Percentiles rank a stretch among this genome's conserved stretches.
These are phyloP conservation scores for Spondyliosoma cantharus DNA, from an alignment of 2,797 vertebrate species.

Conservation along the genomic window DNA sequence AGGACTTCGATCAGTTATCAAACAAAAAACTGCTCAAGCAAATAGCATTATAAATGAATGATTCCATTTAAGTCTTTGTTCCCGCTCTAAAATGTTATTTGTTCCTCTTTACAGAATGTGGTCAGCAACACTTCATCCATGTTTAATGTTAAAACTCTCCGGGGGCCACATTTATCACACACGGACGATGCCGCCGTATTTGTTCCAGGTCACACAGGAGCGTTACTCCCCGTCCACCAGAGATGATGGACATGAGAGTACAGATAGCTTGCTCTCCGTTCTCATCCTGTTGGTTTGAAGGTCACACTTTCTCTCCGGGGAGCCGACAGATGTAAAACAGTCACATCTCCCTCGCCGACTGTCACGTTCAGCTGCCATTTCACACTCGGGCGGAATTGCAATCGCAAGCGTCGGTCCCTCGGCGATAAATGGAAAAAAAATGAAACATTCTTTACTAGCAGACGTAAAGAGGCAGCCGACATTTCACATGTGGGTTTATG, in stretches of 20 bases:
- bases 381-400: constrained; percentile 38
- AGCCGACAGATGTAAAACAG: constrained; percentile 46
- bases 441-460: constrained; percentile 35
- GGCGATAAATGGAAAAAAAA: constrained; percentile 34
- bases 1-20: constrained; percentile 15
- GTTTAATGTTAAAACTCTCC: constrained; percentile 30
- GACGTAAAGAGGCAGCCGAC: constrained; percentile 20
- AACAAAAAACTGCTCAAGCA: background rate
- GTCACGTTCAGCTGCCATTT: constrained; percentile 59
- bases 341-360: constrained; percentile 47
- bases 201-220: constrained; percentile 24
- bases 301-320: constrained; percentile 53
- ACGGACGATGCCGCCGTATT: background rate
- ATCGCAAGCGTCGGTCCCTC: constrained; percentile 28
- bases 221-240: background rate
- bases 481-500: constrained; percentile 52
- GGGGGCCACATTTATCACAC: constrained; percentile 1
- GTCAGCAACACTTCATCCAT: constrained; percentile 32
- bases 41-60: background rate
- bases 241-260: constrained; percentile 43
- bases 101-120: background rate
- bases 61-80: background rate
- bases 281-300: constrained; percentile 56
- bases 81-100: constrained; percentile 2
- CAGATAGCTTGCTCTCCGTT: constrained; percentile 26